Conservation (phyloP, 2,888 invertebrate species). For the Asteroscopus sphinx region DNA sequence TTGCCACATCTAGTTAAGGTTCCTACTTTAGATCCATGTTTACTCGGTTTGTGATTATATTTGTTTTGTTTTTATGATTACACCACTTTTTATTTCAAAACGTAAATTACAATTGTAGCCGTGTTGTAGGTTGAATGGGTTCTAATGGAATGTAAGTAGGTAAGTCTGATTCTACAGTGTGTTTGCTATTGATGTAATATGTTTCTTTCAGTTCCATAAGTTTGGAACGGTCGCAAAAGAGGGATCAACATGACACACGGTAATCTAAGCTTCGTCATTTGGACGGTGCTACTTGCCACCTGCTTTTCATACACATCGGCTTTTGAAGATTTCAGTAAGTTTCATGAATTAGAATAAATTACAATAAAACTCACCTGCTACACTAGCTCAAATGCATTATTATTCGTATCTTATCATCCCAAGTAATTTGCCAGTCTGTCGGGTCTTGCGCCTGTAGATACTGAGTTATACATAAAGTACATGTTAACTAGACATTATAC, state of each 20-base stretch:
- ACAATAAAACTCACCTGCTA: background rate
- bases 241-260: constrained; percentile 28
- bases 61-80: too few species aligned
- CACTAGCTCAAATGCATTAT: background rate
- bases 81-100: too few species aligned
- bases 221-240: constrained; percentile 34
- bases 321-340: constrained; percentile 71
- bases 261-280: constrained; percentile 26
- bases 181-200: constrained; percentile 8
- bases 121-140: too few species aligned
- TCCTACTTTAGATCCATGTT: too few species aligned
- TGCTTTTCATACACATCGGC: constrained; percentile 47
- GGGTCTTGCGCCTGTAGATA: background rate
- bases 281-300: constrained; percentile 44
- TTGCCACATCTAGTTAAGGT: too few species aligned
- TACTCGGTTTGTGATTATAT: too few species aligned
- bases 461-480: constrained; percentile 10
- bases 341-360: background rate
- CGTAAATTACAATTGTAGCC: too few species aligned
- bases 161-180: constrained; percentile 3
- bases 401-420: background rate
- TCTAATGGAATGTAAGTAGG: too few species aligned
- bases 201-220: constrained; percentile 47
- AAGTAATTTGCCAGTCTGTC: constrained; percentile 1
- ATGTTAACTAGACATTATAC: constrained; percentile 1